These are phyloP conservation scores for Entomobrya proxima DNA, from an alignment of 2,888 invertebrate genomes.

Conservation along the genomic window DNA sequence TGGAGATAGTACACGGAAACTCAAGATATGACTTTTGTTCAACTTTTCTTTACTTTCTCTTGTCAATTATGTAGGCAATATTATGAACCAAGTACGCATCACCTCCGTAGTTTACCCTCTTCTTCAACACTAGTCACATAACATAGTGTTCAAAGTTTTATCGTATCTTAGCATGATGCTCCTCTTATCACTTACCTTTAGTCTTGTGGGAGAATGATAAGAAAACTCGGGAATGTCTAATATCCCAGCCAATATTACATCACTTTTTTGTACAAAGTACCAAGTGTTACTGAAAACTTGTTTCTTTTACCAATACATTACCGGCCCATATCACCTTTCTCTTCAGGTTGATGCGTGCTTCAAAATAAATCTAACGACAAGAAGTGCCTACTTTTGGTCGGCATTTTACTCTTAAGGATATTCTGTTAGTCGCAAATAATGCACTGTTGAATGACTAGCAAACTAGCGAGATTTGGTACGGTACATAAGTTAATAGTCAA, in stretches of 20 bases:
- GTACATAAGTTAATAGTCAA: no score
- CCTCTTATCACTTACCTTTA: constrained; percentile 30
- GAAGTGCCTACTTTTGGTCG: background rate
- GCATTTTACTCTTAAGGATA: background rate
- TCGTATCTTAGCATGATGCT: constrained; percentile 11
- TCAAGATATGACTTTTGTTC: background rate
- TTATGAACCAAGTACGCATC: background rate
- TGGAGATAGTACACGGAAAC: background rate
- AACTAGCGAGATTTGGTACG: background rate
- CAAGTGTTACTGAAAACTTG: constrained; percentile 28
- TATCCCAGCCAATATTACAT: background rate
- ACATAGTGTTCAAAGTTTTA: constrained; percentile 2
- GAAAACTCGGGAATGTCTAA: background rate
- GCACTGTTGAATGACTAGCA: background rate
- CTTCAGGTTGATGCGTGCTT: background rate
- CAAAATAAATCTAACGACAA: background rate
- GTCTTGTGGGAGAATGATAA: background rate
- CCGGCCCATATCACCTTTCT: background rate
- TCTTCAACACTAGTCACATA: background rate
- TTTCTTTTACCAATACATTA: background rate
- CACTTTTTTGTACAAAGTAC: constrained; percentile 5
- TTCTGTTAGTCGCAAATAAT: background rate
- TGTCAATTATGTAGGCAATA: background rate
- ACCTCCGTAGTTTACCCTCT: background rate
- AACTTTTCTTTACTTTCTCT: background rate